phyloP scores from a whole-genome alignment of 2,797 vertebrate species.

The Spinus pinus region DNA sequence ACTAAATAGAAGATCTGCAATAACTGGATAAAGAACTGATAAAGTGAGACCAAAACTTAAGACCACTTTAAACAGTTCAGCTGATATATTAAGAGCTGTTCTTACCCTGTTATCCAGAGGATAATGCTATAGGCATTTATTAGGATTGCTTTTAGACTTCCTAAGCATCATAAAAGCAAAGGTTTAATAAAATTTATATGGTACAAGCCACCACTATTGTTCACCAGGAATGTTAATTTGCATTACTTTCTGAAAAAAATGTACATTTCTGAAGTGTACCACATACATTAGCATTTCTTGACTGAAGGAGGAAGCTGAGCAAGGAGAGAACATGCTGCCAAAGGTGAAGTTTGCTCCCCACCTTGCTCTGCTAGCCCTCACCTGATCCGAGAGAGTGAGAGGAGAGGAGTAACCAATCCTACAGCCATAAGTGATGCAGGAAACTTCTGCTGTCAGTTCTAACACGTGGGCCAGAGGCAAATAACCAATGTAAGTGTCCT shows the following conservation, averaged over 20 bases:
- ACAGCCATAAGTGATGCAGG: constrained; percentile 94
- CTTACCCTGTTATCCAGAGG: neutral
- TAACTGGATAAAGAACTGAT: neutral
- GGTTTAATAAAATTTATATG: neutral
- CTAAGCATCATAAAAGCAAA: neutral
- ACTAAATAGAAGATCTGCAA: neutral
- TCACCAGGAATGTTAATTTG: neutral
- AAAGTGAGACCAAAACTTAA: neutral
- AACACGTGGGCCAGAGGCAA: constrained; percentile 95
- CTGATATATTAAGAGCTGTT: neutral
- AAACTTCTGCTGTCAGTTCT: constrained; percentile 97
- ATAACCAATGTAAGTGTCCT: constrained; percentile 95
- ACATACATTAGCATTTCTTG: neutral
- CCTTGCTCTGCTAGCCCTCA: constrained; percentile 49
- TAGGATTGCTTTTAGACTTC: neutral
- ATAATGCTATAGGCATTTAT: neutral
- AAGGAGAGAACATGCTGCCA: neutral
- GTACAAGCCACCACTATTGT: neutral
- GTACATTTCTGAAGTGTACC: neutral
- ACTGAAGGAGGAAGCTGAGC: neutral
- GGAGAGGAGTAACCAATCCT: constrained; percentile 96
- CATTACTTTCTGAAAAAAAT: neutral
- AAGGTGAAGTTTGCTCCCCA: neutral
- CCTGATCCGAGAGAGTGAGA: constrained; percentile 96
- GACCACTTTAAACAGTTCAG: neutral